Percentiles rank a stretch among this genome's conserved stretches.
These are phyloP conservation scores for Pantelozetes paolii DNA, from an alignment of 2,888 invertebrate species.

Conservation along the genomic window DNA sequence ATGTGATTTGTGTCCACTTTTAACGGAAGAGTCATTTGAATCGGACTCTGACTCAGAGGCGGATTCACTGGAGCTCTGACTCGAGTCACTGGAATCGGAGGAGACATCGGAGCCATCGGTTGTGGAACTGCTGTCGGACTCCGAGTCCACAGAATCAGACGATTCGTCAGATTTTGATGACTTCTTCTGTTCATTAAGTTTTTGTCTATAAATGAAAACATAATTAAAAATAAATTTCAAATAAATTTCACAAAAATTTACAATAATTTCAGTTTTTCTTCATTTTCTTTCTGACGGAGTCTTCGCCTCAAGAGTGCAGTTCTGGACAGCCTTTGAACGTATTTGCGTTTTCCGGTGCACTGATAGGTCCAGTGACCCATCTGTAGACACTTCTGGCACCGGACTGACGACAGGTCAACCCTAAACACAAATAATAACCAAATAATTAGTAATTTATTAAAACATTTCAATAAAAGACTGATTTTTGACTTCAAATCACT, in stretches of 20 bases:
- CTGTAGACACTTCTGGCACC: slow-evolving; percentile 88
- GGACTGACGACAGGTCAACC: slow-evolving; percentile 53
- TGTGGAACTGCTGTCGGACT: slow-evolving; percentile 18
- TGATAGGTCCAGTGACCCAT: slow-evolving; percentile 93
- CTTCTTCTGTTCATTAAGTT: not conserved
- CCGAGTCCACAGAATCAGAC: not conserved
- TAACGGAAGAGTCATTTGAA: not conserved
- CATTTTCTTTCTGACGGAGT: slow-evolving; percentile 58
- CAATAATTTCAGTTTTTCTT: slow-evolving; percentile 42
- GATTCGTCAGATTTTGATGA: not conserved
- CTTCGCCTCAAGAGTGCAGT: slow-evolving; percentile 71
- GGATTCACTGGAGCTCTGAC: slow-evolving; percentile 25
- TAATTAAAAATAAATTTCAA: not conserved
- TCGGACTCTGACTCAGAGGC: not conserved
- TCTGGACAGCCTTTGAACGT: slow-evolving; percentile 74
- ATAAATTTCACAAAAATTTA: not conserved
- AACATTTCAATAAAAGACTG: too few species aligned
- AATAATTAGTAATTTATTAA: not conserved
- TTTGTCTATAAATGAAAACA: slow-evolving; percentile 7
- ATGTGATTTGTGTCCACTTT: too few species aligned
- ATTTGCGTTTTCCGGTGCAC: slow-evolving; percentile 84
- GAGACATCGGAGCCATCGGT: not conserved
- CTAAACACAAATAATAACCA: not conserved
- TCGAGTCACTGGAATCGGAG: slow-evolving; percentile 25
- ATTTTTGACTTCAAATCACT: too few species aligned